Evolutionary conservation across 2,888 invertebrate species (phyloP), one percentile per base, ranked within the genome.

Genomic region (Erpobdella octoculata): DNA sequence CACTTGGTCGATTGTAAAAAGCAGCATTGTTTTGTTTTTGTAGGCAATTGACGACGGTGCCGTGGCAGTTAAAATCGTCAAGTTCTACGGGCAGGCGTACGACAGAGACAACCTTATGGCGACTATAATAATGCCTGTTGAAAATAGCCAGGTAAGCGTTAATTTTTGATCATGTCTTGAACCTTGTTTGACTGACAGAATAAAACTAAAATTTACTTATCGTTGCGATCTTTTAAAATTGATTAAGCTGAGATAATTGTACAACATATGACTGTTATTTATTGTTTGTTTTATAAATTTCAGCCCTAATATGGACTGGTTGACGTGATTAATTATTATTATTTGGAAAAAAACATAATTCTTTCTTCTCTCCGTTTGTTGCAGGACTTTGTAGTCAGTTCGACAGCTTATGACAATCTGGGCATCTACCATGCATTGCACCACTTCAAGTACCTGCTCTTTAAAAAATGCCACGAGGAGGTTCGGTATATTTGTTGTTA

Each of bases 391-490:
- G 15, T 53, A 25, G 59, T 73, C 15, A 71, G 73, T 18, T 66
- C 31, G 25, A 48, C 66, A 18, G 71, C 80, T 70, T 76, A 79
- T 18, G 77, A 77, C 67, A 78, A 76, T 74, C 77, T 80, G 64
- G 74, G 76, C 21, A 76, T 78, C 61, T 81, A 81, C 72, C 81
- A 81, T 74, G 78, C 77, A 71, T 76, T 81, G 59, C 78, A 79
- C 69, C 81, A 81, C 73, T 81, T 79, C 76, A 81, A 81, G 74
- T 80, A 79, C 72, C 78, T 79, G 70, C 74, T 81, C 48, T 79
- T 77, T 75, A 78, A 79, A 74, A 77, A 80, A 35, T 81, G 81
- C 74, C 75, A 76, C 61, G 79, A 80, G 12, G 80, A 80, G 78
- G 81, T 80, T 74, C 73, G 75, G 38, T 15, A 0, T 25, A 5